These are phyloP conservation scores for Emydocephalus ijimae DNA, from an alignment of 2,113 vertebrate genomes.

Conservation along the genomic window DNA sequence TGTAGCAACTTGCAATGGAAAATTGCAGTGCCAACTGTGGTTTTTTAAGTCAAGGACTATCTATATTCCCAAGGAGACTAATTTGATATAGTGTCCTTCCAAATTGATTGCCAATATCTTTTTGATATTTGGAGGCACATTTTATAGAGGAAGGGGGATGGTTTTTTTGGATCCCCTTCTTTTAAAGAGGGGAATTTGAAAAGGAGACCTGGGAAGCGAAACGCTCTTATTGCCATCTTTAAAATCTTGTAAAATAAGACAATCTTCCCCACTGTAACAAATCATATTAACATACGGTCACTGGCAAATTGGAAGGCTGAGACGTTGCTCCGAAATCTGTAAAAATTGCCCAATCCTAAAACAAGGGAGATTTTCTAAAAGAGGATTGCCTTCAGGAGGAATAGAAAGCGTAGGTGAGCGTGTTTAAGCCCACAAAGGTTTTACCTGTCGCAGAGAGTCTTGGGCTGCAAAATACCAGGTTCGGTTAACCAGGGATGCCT, in stretches of 20 bases:
- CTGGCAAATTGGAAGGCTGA: background rate
- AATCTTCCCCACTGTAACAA: background rate
- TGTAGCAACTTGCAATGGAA: background rate
- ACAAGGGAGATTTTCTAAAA: background rate
- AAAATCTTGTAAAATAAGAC: background rate
- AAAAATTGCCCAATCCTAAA: background rate
- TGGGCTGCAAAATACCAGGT: slow-evolving; percentile 81
- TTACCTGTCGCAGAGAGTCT: slow-evolving; percentile 77
- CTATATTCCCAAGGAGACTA: background rate
- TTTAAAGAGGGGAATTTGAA: background rate
- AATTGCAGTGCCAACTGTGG: background rate
- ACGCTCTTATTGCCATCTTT: background rate
- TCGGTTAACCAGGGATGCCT: slow-evolving; percentile 77
- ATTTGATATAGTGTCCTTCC: no score
- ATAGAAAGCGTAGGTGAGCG: no score
- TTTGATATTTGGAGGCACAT: background rate
- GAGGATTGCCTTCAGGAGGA: no score
- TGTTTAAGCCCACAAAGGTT: background rate
- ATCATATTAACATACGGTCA: background rate
- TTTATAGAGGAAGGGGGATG: background rate
- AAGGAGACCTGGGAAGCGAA: background rate
- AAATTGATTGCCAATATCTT: background rate
- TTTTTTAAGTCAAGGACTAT: background rate
- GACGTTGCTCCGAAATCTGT: background rate
- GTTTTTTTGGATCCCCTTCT: background rate